Conservation (phyloP, 2,888 invertebrate genomes). For the Keiferia lycopersicella region DNA sequence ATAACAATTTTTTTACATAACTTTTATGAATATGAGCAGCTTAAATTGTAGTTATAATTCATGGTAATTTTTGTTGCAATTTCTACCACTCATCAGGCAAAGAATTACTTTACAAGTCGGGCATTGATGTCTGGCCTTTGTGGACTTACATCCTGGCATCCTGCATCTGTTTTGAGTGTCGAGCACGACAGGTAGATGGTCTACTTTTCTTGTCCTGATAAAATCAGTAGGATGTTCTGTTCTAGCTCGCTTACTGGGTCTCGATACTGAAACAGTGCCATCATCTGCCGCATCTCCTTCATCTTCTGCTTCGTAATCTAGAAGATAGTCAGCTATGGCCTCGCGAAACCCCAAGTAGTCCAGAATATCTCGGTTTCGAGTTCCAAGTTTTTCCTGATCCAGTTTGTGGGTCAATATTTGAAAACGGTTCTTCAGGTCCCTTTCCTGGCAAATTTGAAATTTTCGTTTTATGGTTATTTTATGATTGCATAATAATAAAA, state of each 20-base stretch:
- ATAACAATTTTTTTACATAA: too few species aligned
- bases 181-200: slow-evolving; percentile 19
- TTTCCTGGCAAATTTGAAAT: too few species aligned
- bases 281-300: not conserved
- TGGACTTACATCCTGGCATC: slow-evolving; percentile 19
- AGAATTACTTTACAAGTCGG: slow-evolving; percentile 16
- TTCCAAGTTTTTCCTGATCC: slow-evolving; percentile 22
- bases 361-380: slow-evolving; percentile 1
- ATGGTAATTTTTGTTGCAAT: slow-evolving; percentile 20
- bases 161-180: slow-evolving; percentile 11
- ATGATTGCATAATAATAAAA: too few species aligned
- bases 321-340: slow-evolving; percentile 3
- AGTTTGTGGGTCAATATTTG: too few species aligned
- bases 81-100: slow-evolving; percentile 19
- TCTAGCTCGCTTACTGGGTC: slow-evolving; percentile 16
- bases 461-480: too few species aligned
- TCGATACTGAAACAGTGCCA: slow-evolving; percentile 1
- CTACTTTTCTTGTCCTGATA: slow-evolving; percentile 1
- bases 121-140: slow-evolving; percentile 18
- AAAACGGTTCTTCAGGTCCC: too few species aligned
- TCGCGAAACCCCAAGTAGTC: slow-evolving; percentile 15
- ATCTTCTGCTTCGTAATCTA: slow-evolving; percentile 3
- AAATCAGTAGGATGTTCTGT: slow-evolving; percentile 11
- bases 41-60: not conserved
- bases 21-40: too few species aligned